Conservation (phyloP, 2,113 vertebrate genomes). For the Colaptes auratus region DNA sequence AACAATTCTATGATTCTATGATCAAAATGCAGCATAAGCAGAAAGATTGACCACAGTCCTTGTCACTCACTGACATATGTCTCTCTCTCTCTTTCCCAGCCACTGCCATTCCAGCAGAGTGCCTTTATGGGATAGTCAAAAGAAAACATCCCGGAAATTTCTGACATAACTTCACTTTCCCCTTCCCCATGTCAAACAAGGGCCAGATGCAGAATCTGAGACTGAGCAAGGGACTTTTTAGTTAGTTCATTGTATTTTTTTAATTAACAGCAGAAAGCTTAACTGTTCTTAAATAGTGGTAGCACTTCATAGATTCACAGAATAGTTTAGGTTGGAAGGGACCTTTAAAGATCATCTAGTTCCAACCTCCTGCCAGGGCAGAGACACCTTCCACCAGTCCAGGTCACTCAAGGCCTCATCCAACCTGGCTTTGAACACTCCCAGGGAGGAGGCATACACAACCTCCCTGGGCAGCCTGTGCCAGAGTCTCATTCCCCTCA, state of each 20-base stretch:
- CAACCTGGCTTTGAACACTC: no score
- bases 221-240: neutral
- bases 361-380: no score
- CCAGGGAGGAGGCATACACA: no score
- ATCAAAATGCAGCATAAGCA: neutral
- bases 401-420: no score
- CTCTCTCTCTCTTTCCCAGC: neutral
- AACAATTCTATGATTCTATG: no score
- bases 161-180: conserved; percentile 5
- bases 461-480: no score
- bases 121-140: conserved; percentile 39
- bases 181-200: neutral
- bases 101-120: neutral
- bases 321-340: no score
- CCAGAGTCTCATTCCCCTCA: no score
- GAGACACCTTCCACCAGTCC: no score
- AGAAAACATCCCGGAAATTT: conserved; percentile 42
- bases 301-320: neutral
- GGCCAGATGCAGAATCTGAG: conserved; percentile 7
- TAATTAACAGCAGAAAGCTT: conserved; percentile 43
- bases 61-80: neutral
- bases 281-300: conserved; percentile 4
- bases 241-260: conserved; percentile 27
- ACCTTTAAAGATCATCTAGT: no score
- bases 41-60: neutral